Conservation (phyloP, 2,888 invertebrate species). For the Ommatoiulus sabulosus region DNA sequence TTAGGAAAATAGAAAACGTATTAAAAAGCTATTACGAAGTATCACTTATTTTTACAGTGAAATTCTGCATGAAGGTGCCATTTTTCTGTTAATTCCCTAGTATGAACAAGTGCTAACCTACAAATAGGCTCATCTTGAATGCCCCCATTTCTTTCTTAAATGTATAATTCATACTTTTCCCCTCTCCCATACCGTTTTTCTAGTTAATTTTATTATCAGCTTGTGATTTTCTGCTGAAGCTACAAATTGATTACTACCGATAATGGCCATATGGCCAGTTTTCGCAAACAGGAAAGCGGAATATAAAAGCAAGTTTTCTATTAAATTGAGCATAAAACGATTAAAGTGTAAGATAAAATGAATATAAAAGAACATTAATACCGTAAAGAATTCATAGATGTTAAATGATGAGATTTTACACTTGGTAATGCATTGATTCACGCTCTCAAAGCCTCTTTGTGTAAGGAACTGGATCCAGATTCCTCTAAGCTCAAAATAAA, state of each 20-base stretch:
- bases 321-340: not conserved
- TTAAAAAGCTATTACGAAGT: too few species aligned
- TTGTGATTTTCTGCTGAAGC: not conserved
- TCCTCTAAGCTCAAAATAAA: too few species aligned
- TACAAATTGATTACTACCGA: not conserved
- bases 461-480: not conserved
- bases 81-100: not conserved
- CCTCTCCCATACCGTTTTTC: not conserved
- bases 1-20: too few species aligned
- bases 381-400: not conserved
- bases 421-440: not conserved
- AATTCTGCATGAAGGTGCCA: not conserved
- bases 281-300: not conserved
- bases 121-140: not conserved
- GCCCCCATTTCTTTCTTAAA: not conserved
- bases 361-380: not conserved
- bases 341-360: not conserved
- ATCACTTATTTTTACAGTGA: not conserved
- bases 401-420: not conserved
- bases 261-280: not conserved
- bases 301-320: not conserved
- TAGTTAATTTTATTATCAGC: not conserved
- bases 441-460: not conserved
- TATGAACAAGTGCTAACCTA: not conserved
- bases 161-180: not conserved